Evolutionary conservation across 2,888 invertebrate species (phyloP).

Genomic region (Leptinotarsa haldemani): DNA sequence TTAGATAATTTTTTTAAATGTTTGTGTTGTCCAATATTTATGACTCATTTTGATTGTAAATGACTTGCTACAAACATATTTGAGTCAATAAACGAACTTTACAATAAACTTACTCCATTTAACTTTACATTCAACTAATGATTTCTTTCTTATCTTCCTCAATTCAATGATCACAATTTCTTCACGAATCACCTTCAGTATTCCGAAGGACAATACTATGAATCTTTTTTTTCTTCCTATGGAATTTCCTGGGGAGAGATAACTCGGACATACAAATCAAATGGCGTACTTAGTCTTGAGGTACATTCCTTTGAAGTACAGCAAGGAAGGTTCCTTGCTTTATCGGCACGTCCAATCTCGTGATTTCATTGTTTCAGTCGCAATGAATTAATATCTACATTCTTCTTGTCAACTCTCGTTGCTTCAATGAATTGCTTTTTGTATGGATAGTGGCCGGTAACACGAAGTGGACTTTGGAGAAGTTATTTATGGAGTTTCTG

Average conservation of each 20-base stretch:
- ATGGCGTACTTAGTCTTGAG: constrained; percentile 41
- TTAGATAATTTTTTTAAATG: too few species aligned
- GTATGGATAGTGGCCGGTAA: constrained; percentile 20
- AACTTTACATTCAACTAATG: too few species aligned
- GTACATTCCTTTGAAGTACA: constrained; percentile 48
- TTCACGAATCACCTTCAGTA: not conserved
- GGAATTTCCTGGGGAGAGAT: constrained; percentile 8
- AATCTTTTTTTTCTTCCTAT: not conserved
- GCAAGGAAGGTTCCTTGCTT: constrained; percentile 53
- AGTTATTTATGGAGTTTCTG: constrained; percentile 16
- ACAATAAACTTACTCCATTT: too few species aligned
- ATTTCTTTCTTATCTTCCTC: too few species aligned
- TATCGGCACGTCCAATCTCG: constrained; percentile 56
- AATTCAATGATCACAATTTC: not conserved
- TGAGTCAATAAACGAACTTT: too few species aligned
- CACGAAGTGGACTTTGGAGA: constrained; percentile 4
- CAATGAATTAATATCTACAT: constrained; percentile 55
- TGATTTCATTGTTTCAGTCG: constrained; percentile 54
- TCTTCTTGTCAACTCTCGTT: constrained; percentile 53
- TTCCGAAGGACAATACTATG: not conserved
- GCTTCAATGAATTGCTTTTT: constrained; percentile 49
- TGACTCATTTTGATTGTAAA: too few species aligned
- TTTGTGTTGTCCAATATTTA: too few species aligned
- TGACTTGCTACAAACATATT: too few species aligned
- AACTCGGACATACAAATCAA: constrained; percentile 52